Conservation (phyloP, 2,888 invertebrate genomes). For the Oxycera nigricornis region DNA sequence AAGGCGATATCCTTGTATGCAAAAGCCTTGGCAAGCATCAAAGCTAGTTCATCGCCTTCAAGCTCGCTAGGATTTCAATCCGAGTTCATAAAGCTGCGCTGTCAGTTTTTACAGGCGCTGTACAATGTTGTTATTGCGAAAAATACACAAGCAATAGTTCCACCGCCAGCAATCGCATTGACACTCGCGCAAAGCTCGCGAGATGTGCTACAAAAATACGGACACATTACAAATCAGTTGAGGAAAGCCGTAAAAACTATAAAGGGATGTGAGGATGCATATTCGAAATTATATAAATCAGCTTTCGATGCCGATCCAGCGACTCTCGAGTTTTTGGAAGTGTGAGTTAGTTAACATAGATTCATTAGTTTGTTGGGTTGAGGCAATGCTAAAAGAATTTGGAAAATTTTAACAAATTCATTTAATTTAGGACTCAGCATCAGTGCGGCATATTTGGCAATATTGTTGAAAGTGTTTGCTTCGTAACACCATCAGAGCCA, state of each 20-base stretch:
- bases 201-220: slow-evolving; percentile 80
- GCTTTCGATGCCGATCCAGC: slow-evolving; percentile 86
- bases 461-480: slow-evolving; percentile 60
- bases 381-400: background rate
- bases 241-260: slow-evolving; percentile 76
- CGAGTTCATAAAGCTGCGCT: slow-evolving; percentile 78
- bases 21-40: slow-evolving; percentile 67
- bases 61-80: slow-evolving; percentile 69
- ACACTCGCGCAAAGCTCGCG: slow-evolving; percentile 79
- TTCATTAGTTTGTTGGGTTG: background rate
- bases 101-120: slow-evolving; percentile 73
- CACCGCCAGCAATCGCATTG: slow-evolving; percentile 90
- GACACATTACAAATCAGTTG: slow-evolving; percentile 80
- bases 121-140: slow-evolving; percentile 61
- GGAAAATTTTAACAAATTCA: background rate
- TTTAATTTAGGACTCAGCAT: slow-evolving; percentile 53
- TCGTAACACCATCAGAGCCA: slow-evolving; percentile 59
- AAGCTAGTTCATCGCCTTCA: slow-evolving; percentile 63
- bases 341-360: slow-evolving; percentile 64
- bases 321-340: slow-evolving; percentile 76
- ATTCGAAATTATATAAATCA: slow-evolving; percentile 79
- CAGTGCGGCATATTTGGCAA: slow-evolving; percentile 59
- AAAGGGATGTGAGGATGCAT: slow-evolving; percentile 74
- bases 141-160: slow-evolving; percentile 76
- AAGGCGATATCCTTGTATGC: slow-evolving; percentile 69